Conservation (phyloP, 2,113 vertebrate species). For the Myocastor coypus region DNA sequence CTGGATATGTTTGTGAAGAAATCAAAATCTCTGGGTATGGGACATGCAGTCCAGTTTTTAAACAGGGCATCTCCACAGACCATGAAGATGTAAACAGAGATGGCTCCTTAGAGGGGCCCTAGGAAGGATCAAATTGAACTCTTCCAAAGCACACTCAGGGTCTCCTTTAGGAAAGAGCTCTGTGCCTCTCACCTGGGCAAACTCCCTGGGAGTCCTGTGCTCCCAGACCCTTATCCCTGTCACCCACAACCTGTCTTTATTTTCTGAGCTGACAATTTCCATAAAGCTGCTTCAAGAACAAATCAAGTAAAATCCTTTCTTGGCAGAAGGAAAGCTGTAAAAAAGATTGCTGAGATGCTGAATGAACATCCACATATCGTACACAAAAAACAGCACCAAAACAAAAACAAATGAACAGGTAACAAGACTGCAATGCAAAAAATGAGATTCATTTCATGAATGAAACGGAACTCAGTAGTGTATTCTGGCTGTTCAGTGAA, state of each 20-base stretch:
- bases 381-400: neutral
- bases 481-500: neutral
- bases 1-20: neutral
- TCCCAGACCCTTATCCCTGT: neutral
- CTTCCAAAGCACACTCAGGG: neutral
- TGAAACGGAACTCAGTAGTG: neutral
- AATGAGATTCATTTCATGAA: neutral
- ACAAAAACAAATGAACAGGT: neutral
- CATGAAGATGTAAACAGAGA: neutral
- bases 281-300: conserved; percentile 16
- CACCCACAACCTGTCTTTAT: neutral
- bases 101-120: neutral
- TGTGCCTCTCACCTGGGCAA: neutral
- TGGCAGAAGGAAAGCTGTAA: neutral
- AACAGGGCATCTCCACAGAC: neutral
- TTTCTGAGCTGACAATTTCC: conserved; percentile 19
- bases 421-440: neutral
- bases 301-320: conserved; percentile 30
- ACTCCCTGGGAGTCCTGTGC: too few species aligned
- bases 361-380: conserved; percentile 10
- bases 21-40: neutral
- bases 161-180: neutral
- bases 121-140: neutral
- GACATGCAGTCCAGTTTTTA: neutral
- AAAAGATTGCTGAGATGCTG: conserved; percentile 13